Percentiles rank a stretch among this genome's conserved stretches.
Evolutionary conservation across 2,888 invertebrate species (phyloP).

Genomic region (Apomyelois bistriatella): DNA sequence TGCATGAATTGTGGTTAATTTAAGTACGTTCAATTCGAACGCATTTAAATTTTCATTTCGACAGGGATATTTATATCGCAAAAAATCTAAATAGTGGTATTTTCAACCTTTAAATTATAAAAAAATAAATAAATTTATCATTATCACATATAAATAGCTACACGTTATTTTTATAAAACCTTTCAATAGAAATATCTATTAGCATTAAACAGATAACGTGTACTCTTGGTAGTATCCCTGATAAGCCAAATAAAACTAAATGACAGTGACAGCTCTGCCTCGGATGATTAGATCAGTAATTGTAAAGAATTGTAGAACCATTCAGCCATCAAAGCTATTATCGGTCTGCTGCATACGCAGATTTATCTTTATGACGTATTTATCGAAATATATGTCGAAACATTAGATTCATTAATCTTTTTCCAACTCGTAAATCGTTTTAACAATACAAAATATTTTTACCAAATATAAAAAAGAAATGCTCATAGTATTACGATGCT

Average conservation of each 20-base stretch:
- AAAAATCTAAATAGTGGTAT: too few relatives aligned
- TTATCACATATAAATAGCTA: too few relatives aligned
- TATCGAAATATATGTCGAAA: background rate
- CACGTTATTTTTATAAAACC: too few relatives aligned
- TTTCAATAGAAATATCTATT: too few relatives aligned
- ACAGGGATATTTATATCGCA: too few relatives aligned
- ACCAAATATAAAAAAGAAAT: background rate
- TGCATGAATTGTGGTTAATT: too few relatives aligned
- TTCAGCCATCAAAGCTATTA: background rate
- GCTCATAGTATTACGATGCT: too few relatives aligned
- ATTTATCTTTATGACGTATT: conserved; percentile 2
- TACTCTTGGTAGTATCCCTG: background rate
- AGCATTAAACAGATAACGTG: background rate
- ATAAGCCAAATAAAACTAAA: background rate
- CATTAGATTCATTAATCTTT: background rate
- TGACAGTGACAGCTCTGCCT: background rate
- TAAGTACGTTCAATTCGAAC: too few relatives aligned
- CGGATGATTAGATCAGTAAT: background rate
- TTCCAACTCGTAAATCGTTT: background rate
- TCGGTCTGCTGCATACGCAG: background rate
- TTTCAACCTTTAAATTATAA: too few relatives aligned
- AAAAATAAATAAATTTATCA: too few relatives aligned
- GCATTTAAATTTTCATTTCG: too few relatives aligned
- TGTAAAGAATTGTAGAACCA: conserved; percentile 1
- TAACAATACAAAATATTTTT: background rate